Base-by-base conservation (phyloP, 2,888 invertebrate species). In the Cosmia trapezina region DNA sequence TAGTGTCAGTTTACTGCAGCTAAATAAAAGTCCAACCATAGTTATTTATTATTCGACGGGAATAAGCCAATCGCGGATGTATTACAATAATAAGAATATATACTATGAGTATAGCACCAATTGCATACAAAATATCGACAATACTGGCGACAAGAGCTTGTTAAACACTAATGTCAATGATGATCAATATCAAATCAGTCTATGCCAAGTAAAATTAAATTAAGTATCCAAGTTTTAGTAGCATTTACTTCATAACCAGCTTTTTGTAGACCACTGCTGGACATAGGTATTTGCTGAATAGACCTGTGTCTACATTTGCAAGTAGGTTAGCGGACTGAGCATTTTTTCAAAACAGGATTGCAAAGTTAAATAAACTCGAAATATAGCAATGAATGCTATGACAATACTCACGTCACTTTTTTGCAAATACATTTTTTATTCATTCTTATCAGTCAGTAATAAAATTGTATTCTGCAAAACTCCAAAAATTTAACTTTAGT, bases 71-170 rank as follows among this genome's bases (percentile, higher is more conserved):
- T 78, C 56, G 65, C 80, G 75, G 73, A 63, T 80, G 72, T 79
- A 73, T 57, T 74, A 73, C 70, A 81, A 73, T 78, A 56, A 76
- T 79, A 68, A 71, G 75, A 78, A 78, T 77, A 80, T 77, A 80
- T 81, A 87, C 83, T 85, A 83, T 80, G 83, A 86, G 83, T 86
- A 89, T 93, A 94, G 94, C 94, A 94, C 94, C 94, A 92, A 88
- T 92, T 86, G 89, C 92, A 89, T 91, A 91, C 83, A 89, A 86
- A 86, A 85, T 87, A 88, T 88, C 81, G 76, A 79, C 62, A 83
- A 73, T 77, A 81, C 12, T 67, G 80, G 80, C 78, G 73, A 66
- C 61, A 68, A 80, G 76, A 80, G 66, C 85, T 83, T 85, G 81
- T 83, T 69, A 71, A 78, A 64, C 79, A 67, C 76, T 11, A n/a